Evolutionary conservation across 64 coral and sea anemone species (phyloP).

Genomic region (Pachyseris speciosa): DNA sequence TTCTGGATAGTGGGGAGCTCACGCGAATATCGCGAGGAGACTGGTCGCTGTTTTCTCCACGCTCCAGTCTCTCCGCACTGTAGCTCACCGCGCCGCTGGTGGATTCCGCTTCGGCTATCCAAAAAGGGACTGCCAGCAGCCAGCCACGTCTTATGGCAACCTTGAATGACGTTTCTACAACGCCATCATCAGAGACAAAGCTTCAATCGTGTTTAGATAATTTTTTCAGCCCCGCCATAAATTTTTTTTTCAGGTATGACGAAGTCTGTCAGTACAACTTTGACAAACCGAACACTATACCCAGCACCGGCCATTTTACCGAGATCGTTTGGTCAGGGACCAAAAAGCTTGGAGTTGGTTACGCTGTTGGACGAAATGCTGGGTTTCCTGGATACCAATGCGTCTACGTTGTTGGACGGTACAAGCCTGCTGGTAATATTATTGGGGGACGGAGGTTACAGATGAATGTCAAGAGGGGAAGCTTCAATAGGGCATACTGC

Average conservation of each 20-base stretch:
- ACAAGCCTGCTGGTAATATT: constrained; percentile 85
- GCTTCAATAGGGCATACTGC: constrained; percentile 80
- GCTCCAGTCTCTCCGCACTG: too few species aligned
- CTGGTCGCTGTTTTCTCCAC: too few species aligned
- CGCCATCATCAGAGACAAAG: too few species aligned
- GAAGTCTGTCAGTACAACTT: constrained; percentile 90
- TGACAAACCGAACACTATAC: constrained; percentile 17
- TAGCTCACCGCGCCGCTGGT: too few species aligned
- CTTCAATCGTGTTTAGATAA: too few species aligned
- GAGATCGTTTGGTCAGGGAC: constrained; percentile 93
- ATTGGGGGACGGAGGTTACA: constrained; percentile 31
- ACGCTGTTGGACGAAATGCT: constrained; percentile 52
- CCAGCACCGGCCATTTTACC: constrained; percentile 81
- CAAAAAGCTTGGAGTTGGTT: constrained; percentile 85
- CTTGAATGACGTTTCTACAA: too few species aligned
- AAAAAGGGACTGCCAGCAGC: too few species aligned
- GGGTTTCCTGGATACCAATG: constrained; percentile 67
- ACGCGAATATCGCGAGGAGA: too few species aligned
- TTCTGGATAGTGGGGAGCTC: too few species aligned
- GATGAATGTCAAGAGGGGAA: constrained; percentile 73
- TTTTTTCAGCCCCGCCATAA: too few species aligned
- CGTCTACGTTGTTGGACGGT: constrained; percentile 90
- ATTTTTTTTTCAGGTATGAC: constrained; percentile 74
- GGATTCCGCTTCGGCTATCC: too few species aligned
- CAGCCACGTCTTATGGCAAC: too few species aligned